Evolutionary conservation across 2,888 invertebrate genomes (phyloP).

Genomic region (Spilarctia lutea): DNA sequence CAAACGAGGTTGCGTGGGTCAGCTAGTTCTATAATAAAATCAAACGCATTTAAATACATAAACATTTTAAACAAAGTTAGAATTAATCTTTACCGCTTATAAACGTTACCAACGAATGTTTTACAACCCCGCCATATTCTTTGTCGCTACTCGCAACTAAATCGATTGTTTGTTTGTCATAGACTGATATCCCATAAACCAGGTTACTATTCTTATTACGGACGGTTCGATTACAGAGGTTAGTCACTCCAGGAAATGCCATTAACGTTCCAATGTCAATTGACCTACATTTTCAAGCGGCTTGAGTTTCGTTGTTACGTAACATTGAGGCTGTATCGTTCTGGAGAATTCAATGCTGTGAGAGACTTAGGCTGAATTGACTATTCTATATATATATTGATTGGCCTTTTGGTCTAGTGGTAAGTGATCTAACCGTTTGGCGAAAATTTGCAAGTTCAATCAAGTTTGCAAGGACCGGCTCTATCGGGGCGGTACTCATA

Average conservation of each 20-base stretch:
- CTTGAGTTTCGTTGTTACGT: neutral
- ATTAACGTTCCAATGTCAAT: neutral
- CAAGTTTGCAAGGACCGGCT: too few species aligned
- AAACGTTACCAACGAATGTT: neutral
- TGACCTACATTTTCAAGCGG: neutral
- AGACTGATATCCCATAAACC: neutral
- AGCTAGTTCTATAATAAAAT: too few species aligned
- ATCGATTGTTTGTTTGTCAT: neutral
- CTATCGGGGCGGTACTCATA: too few species aligned
- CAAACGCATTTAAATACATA: too few species aligned
- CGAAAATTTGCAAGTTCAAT: neutral
- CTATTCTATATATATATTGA: neutral
- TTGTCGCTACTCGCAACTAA: neutral
- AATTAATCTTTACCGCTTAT: too few species aligned
- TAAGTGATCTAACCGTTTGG: neutral
- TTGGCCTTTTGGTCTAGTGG: neutral
- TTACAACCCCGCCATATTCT: conserved; percentile 11
- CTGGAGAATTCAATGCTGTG: neutral
- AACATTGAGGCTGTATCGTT: neutral
- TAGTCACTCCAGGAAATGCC: conserved; percentile 3
- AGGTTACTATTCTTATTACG: neutral
- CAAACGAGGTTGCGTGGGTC: too few species aligned
- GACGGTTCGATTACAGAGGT: neutral
- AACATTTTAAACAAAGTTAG: too few species aligned
- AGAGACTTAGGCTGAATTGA: neutral